Conservation (phyloP, 2,888 invertebrate species). For the Perithous albicinctus region DNA sequence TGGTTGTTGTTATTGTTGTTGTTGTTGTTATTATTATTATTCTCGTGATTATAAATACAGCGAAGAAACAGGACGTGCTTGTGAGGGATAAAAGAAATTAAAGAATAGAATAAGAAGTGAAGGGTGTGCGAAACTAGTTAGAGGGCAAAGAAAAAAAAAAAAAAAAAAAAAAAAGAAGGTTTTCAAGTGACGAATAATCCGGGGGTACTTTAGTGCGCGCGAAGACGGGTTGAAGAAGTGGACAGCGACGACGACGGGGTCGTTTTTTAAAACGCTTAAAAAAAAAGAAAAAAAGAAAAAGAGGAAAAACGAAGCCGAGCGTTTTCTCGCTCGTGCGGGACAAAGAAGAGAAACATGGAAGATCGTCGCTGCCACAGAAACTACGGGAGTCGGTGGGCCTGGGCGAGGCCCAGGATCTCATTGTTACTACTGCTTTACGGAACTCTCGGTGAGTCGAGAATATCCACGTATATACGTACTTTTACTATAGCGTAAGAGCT, state of each 20-base stretch:
- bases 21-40: not conserved
- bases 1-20: conserved; percentile 11
- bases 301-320: conserved; percentile 46
- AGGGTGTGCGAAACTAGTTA: not conserved
- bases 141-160: conserved; percentile 14
- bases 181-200: conserved; percentile 8
- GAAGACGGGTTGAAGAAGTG: conserved; percentile 22
- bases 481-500: conserved; percentile 16
- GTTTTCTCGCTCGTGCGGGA: conserved; percentile 39
- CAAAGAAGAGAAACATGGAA: conserved; percentile 55
- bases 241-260: conserved; percentile 59
- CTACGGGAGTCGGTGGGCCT: conserved; percentile 62
- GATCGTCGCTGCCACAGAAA: conserved; percentile 60
- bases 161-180: conserved; percentile 12
- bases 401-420: conserved; percentile 74
- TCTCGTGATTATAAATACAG: not conserved
- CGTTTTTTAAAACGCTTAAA: conserved; percentile 32
- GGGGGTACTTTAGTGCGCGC: conserved; percentile 17
- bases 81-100: conserved; percentile 16
- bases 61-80: conserved; percentile 33
- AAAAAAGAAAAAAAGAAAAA: no score
- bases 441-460: conserved; percentile 78
- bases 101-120: not conserved
- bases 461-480: conserved; percentile 37
- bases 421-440: conserved; percentile 75